Conservation (phyloP, 2,113 vertebrate species). For the Nyctibius bracteatus region DNA sequence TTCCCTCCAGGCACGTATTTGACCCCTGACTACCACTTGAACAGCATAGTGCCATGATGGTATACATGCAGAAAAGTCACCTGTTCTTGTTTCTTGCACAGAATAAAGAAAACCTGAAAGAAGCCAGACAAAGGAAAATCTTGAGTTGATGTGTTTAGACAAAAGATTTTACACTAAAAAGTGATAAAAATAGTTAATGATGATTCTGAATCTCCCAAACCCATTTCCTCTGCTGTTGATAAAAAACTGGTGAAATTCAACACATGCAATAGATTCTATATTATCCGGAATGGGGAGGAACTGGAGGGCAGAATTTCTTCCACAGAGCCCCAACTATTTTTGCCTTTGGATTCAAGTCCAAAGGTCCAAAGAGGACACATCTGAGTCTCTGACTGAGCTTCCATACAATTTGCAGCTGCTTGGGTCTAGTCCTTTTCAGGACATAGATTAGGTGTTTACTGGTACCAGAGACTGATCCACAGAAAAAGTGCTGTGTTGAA, state of each 20-base stretch:
- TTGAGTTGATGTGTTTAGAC: background rate
- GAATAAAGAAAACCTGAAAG: conserved; percentile 81
- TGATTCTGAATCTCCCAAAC: background rate
- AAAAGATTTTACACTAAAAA: background rate
- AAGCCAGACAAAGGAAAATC: background rate
- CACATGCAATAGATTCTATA: background rate
- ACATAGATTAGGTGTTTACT: background rate
- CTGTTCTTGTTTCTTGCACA: conserved; percentile 80
- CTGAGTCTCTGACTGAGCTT: background rate
- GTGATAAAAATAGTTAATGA: background rate
- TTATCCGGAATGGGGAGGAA: background rate
- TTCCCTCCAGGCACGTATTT: conserved; percentile 82
- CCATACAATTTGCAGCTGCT: background rate
- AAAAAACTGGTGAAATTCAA: background rate
- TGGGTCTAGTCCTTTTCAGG: background rate
- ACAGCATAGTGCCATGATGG: conserved; percentile 82
- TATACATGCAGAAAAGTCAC: conserved; percentile 83
- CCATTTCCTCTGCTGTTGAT: background rate
- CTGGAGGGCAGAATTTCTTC: background rate
- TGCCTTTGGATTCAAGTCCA: background rate
- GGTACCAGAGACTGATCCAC: background rate
- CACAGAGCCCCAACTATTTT: background rate
- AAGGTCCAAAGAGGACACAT: background rate
- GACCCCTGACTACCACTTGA: conserved; percentile 80
- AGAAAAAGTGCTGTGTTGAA: background rate